Base-by-base conservation (phyloP, 2,888 invertebrate species). In the Morinoia aosen region DNA sequence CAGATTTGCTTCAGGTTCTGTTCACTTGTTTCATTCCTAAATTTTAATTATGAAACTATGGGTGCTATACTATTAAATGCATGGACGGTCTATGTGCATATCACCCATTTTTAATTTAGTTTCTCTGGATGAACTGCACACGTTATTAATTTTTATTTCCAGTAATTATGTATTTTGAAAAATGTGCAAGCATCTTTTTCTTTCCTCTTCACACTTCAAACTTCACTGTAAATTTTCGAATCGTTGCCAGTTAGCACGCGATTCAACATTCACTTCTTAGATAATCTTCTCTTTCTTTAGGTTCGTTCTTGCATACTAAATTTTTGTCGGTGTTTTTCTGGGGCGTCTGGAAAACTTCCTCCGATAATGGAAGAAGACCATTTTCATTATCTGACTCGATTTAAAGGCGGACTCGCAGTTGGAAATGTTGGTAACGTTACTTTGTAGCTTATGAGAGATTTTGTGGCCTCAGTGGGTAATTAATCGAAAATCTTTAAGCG, bases 331-430 rank as follows among this genome's bases (percentile, higher is more conserved):
- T 76, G 76, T 76, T 76, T 76, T 76, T 76, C 76, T 19, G 25
- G 25, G 33, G 76, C 76, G 76, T 76, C 76, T 33, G 76, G 76
- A 76, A 76, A 76, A 76, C 76, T 76, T 76, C 76, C 8, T 76
- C 76, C 76, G 76, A 76, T 76, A 76, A 76, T 76, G 76, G 76
- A 76, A 76, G 76, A 76, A 33, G 76, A 76, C 76, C 76, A 76
- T 76, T 76, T 76, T 76, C 76, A 76, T 76, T 76, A 76, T 76
- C 76, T 76, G 76, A 76, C 76, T 76, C 76, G 76, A 76, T 76
- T 76, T 76, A 76, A 76, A 19, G 76, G 76, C 76, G 76, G 33
- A 76, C 76, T 76, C 25, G 76, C 25, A 16, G 25, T 8, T 76
- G 76, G 76, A 33, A 61, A 76, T 76, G 76, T 76, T 16, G 76